These are phyloP conservation scores for Hirundichthys speculiger DNA, from an alignment of 2,113 vertebrate species.

Conservation along the genomic window DNA sequence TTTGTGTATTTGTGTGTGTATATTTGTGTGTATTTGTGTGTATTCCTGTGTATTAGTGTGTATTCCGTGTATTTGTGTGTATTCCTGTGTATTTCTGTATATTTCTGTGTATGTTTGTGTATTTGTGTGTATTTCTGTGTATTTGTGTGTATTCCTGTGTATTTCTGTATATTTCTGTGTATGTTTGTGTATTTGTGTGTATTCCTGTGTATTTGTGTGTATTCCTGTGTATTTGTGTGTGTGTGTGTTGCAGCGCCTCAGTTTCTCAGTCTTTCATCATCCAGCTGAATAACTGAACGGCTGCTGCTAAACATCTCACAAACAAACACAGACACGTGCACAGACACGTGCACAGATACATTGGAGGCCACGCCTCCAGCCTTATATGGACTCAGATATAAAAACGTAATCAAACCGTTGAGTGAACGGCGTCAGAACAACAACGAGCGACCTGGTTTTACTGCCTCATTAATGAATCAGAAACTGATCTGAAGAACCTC, in stretches of 20 bases:
- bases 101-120: conserved; percentile 43
- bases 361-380: too few relatives aligned
- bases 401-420: too few relatives aligned
- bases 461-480: too few relatives aligned
- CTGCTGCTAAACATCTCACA: conserved; percentile 55
- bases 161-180: too few relatives aligned
- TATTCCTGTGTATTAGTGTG: conserved; percentile 18
- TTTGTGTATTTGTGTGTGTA: conserved; percentile 38
- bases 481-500: too few relatives aligned
- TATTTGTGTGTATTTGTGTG: conserved; percentile 45
- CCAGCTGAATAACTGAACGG: conserved; percentile 56
- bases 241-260: conserved; percentile 7
- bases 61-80: conserved; percentile 31
- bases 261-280: conserved; percentile 77
- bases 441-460: too few relatives aligned
- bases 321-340: conserved; percentile 25
- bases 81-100: conserved; percentile 38
- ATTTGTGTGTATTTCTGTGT: neutral
- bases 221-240: neutral
- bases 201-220: neutral
- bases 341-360: neutral
- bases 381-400: too few relatives aligned
- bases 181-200: neutral
- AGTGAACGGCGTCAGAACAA: too few relatives aligned
- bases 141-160: neutral